Percentiles rank a stretch among this genome's conserved stretches.
phyloP scores from a whole-genome alignment of 2,888 invertebrate species.

The Drosophila fulvimacula region DNA sequence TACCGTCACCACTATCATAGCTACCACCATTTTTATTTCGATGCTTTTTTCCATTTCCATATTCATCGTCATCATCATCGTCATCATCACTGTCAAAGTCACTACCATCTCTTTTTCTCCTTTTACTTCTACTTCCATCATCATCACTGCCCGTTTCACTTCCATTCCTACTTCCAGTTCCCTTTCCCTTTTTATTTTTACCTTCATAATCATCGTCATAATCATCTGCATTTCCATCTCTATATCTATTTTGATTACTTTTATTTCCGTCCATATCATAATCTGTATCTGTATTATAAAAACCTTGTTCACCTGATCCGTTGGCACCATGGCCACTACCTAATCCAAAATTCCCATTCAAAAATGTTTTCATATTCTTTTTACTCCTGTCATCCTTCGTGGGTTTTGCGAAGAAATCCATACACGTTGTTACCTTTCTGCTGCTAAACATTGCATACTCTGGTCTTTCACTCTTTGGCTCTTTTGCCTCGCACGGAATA shows the following conservation, averaged over 20 bases:
- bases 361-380: not conserved
- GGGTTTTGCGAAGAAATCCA: too few relatives aligned
- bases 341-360: not conserved
- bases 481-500: constrained; percentile 7
- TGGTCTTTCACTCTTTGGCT: not conserved
- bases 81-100: not conserved
- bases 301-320: not conserved
- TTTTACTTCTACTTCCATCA: too few relatives aligned
- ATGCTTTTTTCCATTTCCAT: not conserved
- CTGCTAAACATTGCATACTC: constrained; percentile 3
- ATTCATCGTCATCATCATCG: too few relatives aligned
- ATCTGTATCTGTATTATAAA: not conserved
- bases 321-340: not conserved
- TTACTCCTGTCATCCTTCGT: too few relatives aligned
- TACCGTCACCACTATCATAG: fast-evolving
- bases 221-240: not conserved
- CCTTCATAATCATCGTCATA: too few relatives aligned
- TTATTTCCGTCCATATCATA: too few relatives aligned
- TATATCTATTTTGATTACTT: not conserved
- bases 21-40: too few relatives aligned
- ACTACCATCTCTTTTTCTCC: not conserved
- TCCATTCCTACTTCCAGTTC: not conserved
- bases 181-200: too few relatives aligned
- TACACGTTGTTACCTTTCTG: constrained; percentile 7
- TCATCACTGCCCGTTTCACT: not conserved